Conservation (phyloP, 2,797 vertebrate genomes). For the Limnodromus scolopaceus region DNA sequence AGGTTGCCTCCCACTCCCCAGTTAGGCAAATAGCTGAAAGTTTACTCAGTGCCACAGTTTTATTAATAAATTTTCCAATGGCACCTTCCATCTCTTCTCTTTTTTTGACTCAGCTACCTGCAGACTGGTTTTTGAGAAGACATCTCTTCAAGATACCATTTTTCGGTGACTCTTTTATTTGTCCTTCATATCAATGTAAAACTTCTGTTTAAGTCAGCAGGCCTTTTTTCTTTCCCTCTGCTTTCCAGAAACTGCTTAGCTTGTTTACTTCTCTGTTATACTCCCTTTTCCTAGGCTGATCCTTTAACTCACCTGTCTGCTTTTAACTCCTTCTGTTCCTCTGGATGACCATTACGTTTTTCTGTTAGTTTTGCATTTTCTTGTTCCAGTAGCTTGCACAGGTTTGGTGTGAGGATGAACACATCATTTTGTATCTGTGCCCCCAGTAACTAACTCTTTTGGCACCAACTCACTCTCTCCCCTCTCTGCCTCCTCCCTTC, state of each 20-base stretch:
- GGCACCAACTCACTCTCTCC: accelerated
- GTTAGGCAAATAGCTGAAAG: neutral
- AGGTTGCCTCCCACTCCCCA: neutral
- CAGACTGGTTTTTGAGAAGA: neutral
- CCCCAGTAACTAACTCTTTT: neutral
- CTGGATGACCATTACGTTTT: accelerated
- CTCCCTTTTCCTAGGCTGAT: neutral
- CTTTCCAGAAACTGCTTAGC: neutral
- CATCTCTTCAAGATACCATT: neutral
- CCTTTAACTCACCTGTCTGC: neutral
- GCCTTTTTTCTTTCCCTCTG: neutral
- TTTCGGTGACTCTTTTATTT: neutral
- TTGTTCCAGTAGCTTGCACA: neutral
- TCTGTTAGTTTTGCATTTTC: neutral
- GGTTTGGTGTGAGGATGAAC: neutral
- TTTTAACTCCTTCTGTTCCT: neutral
- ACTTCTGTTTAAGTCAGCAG: neutral
- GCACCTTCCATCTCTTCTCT: neutral
- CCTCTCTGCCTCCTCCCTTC: neutral
- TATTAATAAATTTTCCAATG: neutral
- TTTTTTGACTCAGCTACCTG: neutral
- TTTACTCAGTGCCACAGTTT: neutral
- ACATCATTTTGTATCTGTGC: neutral
- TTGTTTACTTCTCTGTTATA: neutral
- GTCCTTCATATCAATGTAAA: neutral